Conservation (phyloP, 2,113 vertebrate species). For the Herpetotheres cachinnans region DNA sequence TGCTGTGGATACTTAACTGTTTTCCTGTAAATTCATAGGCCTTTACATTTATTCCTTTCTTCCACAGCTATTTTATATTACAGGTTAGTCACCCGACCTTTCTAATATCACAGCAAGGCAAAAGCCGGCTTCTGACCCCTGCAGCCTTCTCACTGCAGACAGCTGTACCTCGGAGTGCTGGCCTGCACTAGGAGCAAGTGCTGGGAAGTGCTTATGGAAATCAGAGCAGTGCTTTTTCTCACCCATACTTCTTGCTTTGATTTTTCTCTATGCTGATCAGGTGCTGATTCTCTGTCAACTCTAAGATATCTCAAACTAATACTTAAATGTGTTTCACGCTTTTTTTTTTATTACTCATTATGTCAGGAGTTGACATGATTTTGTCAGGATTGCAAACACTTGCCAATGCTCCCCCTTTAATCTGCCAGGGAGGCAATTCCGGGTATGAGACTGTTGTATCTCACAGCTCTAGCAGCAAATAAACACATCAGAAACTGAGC, state of each 20-base stretch:
- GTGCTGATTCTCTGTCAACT: not conserved
- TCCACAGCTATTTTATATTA: not conserved
- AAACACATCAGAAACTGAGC: not conserved
- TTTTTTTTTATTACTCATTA: not conserved
- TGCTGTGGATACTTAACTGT: not conserved
- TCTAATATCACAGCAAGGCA: not conserved
- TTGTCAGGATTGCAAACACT: not conserved
- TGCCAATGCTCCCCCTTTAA: not conserved
- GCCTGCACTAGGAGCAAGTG: not conserved
- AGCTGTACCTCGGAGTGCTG: not conserved
- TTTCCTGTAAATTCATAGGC: not conserved
- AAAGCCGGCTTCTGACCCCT: not conserved
- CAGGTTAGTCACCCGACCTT: not conserved
- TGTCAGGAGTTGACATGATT: not conserved
- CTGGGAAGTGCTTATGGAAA: not conserved
- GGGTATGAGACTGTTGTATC: not conserved
- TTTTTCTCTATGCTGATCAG: not conserved
- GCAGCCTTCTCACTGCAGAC: not conserved
- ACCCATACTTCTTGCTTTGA: not conserved
- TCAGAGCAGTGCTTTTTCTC: not conserved
- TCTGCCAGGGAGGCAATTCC: not conserved
- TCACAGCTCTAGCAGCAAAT: not conserved
- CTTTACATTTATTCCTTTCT: not conserved
- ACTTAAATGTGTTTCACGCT: not conserved
- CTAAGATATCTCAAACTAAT: not conserved